Percentiles rank a stretch among this genome's conserved stretches.
These are phyloP conservation scores for Pseudococcus viburni DNA, from an alignment of 2,888 invertebrate genomes.

Conservation along the genomic window DNA sequence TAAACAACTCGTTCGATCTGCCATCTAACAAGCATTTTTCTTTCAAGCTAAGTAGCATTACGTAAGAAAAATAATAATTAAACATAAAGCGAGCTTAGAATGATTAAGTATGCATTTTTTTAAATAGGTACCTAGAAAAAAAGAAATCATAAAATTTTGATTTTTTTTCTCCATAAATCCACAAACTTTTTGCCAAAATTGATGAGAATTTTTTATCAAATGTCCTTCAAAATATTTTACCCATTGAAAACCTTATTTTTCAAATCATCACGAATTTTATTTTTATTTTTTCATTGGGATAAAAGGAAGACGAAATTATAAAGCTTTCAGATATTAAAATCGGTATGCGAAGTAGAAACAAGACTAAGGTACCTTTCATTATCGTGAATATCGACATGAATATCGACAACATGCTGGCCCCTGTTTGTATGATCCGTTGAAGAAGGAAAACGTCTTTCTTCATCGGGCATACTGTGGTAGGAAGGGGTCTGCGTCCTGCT, in stretches of 20 bases:
- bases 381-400: conserved; percentile 60
- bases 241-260: neutral
- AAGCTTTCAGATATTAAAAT: neutral
- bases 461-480: conserved; percentile 59
- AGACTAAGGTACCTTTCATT: conserved; percentile 46
- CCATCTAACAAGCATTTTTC: neutral
- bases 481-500: conserved; percentile 69
- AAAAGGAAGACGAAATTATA: neutral
- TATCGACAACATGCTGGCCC: conserved; percentile 54
- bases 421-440: conserved; percentile 54
- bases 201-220: too few relatives aligned
- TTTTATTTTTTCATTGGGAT: neutral
- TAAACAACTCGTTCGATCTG: neutral
- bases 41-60: neutral
- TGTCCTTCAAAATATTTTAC: too few relatives aligned
- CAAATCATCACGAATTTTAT: neutral
- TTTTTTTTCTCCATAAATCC: too few relatives aligned
- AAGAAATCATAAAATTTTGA: too few relatives aligned
- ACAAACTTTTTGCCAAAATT: too few relatives aligned
- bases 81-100: conserved; percentile 5
- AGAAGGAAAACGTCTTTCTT: conserved; percentile 57
- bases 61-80: conserved; percentile 20
- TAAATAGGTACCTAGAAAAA: too few relatives aligned
- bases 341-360: neutral
- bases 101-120: neutral